Conservation (phyloP, 2,888 invertebrate species). For the Drosophila cognata region DNA sequence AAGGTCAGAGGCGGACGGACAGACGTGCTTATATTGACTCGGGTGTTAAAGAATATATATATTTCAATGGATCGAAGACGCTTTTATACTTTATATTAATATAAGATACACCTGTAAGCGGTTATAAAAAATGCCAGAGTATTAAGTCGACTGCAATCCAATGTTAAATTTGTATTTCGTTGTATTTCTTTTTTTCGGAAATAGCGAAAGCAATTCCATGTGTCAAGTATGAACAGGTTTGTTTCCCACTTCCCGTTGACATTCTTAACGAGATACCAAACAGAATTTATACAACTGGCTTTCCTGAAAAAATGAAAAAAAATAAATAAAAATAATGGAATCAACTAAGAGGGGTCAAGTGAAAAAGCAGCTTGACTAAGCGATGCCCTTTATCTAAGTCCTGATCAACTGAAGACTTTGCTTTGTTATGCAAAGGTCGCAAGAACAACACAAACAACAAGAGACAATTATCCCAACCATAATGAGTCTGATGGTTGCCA, state of each 20-base stretch:
- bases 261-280: slow-evolving; percentile 4
- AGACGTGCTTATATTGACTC: not conserved
- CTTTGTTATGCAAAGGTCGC: not conserved
- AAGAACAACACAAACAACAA: not conserved
- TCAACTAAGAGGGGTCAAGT: not conserved
- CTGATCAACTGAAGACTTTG: not conserved
- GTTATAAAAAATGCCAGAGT: not conserved
- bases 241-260: not conserved
- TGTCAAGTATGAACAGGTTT: not conserved
- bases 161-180: not conserved
- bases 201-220: slow-evolving; percentile 1
- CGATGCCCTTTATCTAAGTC: not conserved
- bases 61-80: not conserved
- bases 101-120: not conserved
- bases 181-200: not conserved
- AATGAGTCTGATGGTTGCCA: not conserved
- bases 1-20: not conserved
- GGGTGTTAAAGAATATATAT: not conserved
- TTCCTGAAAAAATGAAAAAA: not conserved
- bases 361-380: not conserved
- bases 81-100: not conserved
- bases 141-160: not conserved
- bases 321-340: not conserved
- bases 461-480: not conserved
- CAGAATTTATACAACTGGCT: not conserved